These are phyloP conservation scores for Drosophila guanche DNA, from an alignment of 1,140 invertebrate species.

Conservation along the genomic window DNA sequence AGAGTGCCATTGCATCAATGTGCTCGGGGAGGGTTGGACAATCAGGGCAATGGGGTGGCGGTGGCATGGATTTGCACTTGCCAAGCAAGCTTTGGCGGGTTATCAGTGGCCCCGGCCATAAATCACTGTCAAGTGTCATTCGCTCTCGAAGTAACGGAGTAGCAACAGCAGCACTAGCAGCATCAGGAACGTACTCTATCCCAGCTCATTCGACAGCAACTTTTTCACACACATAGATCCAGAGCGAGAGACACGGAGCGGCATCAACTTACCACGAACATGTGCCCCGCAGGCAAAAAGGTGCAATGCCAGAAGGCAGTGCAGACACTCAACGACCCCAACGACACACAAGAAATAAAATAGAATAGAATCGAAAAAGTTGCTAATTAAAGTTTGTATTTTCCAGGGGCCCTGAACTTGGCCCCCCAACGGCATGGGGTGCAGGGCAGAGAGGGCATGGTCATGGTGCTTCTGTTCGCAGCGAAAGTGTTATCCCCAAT, in stretches of 20 bases:
- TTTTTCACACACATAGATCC: slow-evolving; percentile 39
- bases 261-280: slow-evolving; percentile 68
- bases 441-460: not conserved
- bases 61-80: slow-evolving; percentile 73
- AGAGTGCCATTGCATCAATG: slow-evolving; percentile 5
- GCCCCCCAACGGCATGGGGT: slow-evolving; percentile 19
- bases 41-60: slow-evolving; percentile 22
- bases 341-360: slow-evolving; percentile 16
- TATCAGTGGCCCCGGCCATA: slow-evolving; percentile 78
- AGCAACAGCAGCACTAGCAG: slow-evolving; percentile 33
- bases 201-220: slow-evolving; percentile 46
- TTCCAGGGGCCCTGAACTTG: slow-evolving; percentile 57
- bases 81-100: slow-evolving; percentile 64
- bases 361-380: slow-evolving; percentile 56
- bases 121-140: slow-evolving; percentile 84
- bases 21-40: slow-evolving; percentile 3
- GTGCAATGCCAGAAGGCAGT: slow-evolving; percentile 56
- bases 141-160: slow-evolving; percentile 50
- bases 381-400: slow-evolving; percentile 80
- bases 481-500: slow-evolving; percentile 72
- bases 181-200: slow-evolving; percentile 56
- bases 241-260: slow-evolving; percentile 23
- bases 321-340: slow-evolving; percentile 53
- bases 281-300: slow-evolving; percentile 64
- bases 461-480: slow-evolving; percentile 31